Base-by-base conservation (phyloP, 2,797 vertebrate species). In the Crenichthys baileyi region DNA sequence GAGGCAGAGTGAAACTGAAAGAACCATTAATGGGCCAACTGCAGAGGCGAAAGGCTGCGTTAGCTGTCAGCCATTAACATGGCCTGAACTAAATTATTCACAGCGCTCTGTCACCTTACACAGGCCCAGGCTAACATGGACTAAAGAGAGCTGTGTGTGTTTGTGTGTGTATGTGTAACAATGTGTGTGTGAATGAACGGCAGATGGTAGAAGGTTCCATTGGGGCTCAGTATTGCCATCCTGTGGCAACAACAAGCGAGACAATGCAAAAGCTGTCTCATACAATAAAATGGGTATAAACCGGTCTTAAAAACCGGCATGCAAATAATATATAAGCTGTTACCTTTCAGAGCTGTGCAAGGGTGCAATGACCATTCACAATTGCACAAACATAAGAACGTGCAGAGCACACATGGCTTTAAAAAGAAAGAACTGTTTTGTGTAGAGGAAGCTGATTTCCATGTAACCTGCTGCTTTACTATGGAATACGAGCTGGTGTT, bases 71-170 rank as follows among this genome's bases (percentile, higher is more conserved):
- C 88, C 91, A 92, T 92, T 92, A 91, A 94, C 92, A 94, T 88
- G 92, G 81, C 83, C 88, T 76, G 48, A 58, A 86, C 91, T 95
- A 91, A 94, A 95, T 94, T 92, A 95, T 94, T 95, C 90, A 94
- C 85, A 77, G 83, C 83, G 81, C 86, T 88, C 88, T 88, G 91
- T 93, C 93, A 93, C 93, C 90, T 92, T 89, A 93, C 90, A 91
- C 91, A 92, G 88, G 88, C 84, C 88, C 79, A 81, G 84, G 83
- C 90, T 83, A 90, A 91, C 85, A 86, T 85, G 87, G 74, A 86
- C 86, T 91, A 88, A 86, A 87, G 89, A 91, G 86, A 71, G 68
- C 63, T 63, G 77, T 72, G 72, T 76, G 72, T 71, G 70, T 67
- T n/a, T 78, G 65, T 60, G 77, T 75, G 80, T 72, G 60, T 22